Evolutionary conservation across 2,113 vertebrate genomes (phyloP).

Genomic region (Oryctolagus cuniculus): DNA sequence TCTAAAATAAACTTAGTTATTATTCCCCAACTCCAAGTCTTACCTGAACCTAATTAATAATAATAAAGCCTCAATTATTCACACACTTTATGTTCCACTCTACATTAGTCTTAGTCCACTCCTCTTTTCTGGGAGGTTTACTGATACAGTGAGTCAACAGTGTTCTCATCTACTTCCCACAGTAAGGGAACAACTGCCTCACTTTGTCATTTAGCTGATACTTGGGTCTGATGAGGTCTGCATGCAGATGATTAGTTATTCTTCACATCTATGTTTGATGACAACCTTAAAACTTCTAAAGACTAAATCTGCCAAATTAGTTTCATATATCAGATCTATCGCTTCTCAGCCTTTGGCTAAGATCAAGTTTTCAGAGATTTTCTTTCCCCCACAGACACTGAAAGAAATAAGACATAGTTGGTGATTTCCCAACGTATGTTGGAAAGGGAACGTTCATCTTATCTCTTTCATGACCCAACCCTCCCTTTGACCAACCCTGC

Average conservation of each 20-base stretch:
- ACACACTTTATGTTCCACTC: background rate
- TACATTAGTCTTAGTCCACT: background rate
- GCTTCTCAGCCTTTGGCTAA: background rate
- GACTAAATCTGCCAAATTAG: background rate
- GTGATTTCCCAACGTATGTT: background rate
- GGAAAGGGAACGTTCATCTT: slow-evolving; percentile 37
- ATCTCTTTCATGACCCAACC: slow-evolving; percentile 37
- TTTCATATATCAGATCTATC: slow-evolving; percentile 16
- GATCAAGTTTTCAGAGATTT: background rate
- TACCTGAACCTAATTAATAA: slow-evolving; percentile 49
- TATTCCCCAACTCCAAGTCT: slow-evolving; percentile 37
- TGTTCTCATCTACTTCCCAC: background rate
- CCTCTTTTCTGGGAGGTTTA: background rate
- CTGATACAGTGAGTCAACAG: background rate
- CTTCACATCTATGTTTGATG: background rate
- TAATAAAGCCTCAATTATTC: background rate
- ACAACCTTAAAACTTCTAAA: slow-evolving; percentile 34
- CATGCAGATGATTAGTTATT: background rate
- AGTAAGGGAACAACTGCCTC: background rate
- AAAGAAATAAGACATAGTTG: slow-evolving; percentile 22
- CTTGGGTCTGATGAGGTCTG: background rate
- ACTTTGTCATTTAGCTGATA: background rate
- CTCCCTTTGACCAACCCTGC: slow-evolving; percentile 12
- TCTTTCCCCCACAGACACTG: background rate
- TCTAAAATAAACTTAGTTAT: background rate